Evolutionary conservation across 2,797 vertebrate species (phyloP), one percentile per base, ranked within the genome.

Genomic region (Helicolenus hilgendorfi): DNA sequence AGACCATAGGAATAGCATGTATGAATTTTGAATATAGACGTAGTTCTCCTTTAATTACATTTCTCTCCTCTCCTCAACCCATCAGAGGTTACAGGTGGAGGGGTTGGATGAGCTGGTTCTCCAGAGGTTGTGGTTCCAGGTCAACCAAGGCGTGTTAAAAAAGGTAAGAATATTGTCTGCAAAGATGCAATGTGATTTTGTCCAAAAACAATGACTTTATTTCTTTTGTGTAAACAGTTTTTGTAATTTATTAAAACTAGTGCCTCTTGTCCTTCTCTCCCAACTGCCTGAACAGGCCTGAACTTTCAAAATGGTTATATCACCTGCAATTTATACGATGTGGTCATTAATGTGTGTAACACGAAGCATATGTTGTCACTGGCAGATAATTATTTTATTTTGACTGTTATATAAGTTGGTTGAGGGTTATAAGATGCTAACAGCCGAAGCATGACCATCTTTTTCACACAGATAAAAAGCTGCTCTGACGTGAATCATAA

Each of bases 101-200:
- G 88, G 2, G 1, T 58, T 95, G 78, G 79, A 92, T 27, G 65
- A 85, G 2, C 58, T 84, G 33, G 76, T 96, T 84, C 96, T 98
- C 31, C 97, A 97, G 90, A 91, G 94, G 68, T 63, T 98, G 85
- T 98, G 97, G 97, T 93, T 97, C 56, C 86, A 83, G 55, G 81
- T 97, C 68, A 96, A 96, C 75, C 92, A 92, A 65, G 91, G 93
- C n/a, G 81, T 96, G n/a, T 93, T 98, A 90, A 96, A 97, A 90
- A 97, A 93, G 94, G 95, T 98, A 83, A 56, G 91, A 77, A 38
- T 18, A 27, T 20, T 22, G 1, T 70, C 15, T 75, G 31, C 41
- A 11, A 68, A 24, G 9, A 49, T 62, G 29, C 3, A 59, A 80
- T 49, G 45, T 20, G 45, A 49, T 20, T 49, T 49, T 49, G 45